Evolutionary conservation across 2,888 invertebrate species (phyloP), one percentile per base, ranked within the genome.

Genomic region (Stomorhina lunata): DNA sequence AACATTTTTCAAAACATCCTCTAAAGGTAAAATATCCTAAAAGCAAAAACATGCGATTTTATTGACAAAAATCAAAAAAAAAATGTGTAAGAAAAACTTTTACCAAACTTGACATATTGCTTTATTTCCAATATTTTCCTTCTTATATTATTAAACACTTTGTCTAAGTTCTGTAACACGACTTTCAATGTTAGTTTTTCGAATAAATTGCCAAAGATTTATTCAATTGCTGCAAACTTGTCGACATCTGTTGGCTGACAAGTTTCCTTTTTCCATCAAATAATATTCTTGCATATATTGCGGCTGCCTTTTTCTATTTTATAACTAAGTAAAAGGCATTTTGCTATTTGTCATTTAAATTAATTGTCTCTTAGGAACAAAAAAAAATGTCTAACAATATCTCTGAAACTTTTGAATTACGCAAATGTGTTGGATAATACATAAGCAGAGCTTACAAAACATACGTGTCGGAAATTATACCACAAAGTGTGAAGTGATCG

Each of bases 51-150:
- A 63, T 5, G 0, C 1, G 17, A 0, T 15, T 20, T 7, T 40
- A 2, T 48, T 15, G n/a, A 45, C 17, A 48, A 57, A 66, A 65
- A 37, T 34, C 45, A 15, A 68, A 17, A 55, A 15, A 71, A 10
- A 15, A 55, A 55, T 20, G 2, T 50, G 22, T 50, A 53, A 1
- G 63, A 55, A 20, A 40, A 37, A 29, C 6, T 48, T 63, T 37
- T 53, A 55, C 59, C 66, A 66, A 57, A 59, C 59, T 66, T 76
- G 75, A 55, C 61, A 80, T 61, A 32, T n/a, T n/a, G n/a, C n/a
- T n/a, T n/a, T n/a, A n/a, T 17, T 45, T 37, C 17, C 12, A 27
- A 4, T 40, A 20, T 25, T 17, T 43, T 17, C 17, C 32, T 71
- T 34, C n/a, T 29, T 53, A 2, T 53, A 34, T 6, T 37, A 10